A percentile compares a stretch with the other conserved stretches of the same genome.
These are phyloP conservation scores for Cebidichthys violaceus DNA, from an alignment of 2,113 vertebrate species.

Conservation along the genomic window DNA sequence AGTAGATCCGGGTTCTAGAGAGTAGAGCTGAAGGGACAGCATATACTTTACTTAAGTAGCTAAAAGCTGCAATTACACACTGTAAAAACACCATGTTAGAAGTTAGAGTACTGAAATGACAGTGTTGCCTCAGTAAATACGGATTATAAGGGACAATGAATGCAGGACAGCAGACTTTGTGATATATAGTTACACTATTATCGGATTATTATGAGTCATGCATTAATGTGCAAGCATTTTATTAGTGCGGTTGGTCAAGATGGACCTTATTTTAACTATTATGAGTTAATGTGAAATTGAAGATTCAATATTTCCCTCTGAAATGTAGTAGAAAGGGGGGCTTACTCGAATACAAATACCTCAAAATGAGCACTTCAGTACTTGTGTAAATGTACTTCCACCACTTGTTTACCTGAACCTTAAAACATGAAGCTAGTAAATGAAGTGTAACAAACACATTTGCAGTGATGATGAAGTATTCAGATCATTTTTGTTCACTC, in stretches of 20 bases:
- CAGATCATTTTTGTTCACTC: neutral
- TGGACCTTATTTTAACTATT: neutral
- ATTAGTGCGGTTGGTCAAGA: neutral
- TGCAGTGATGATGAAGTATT: neutral
- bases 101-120: neutral
- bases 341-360: neutral
- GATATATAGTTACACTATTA: neutral
- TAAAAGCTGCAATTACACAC: neutral
- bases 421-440: neutral
- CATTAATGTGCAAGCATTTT: neutral
- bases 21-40: neutral
- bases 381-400: neutral
- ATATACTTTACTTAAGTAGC: neutral
- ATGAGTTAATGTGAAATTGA: neutral
- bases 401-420: neutral
- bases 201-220: neutral
- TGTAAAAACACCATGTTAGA: neutral
- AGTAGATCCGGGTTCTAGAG: neutral
- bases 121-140: neutral
- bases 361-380: neutral
- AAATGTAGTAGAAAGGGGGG: neutral
- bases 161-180: neutral
- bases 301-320: neutral
- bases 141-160: neutral
- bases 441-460: neutral